Conservation (phyloP, 2,888 invertebrate species). For the Tenthredo amoena region DNA sequence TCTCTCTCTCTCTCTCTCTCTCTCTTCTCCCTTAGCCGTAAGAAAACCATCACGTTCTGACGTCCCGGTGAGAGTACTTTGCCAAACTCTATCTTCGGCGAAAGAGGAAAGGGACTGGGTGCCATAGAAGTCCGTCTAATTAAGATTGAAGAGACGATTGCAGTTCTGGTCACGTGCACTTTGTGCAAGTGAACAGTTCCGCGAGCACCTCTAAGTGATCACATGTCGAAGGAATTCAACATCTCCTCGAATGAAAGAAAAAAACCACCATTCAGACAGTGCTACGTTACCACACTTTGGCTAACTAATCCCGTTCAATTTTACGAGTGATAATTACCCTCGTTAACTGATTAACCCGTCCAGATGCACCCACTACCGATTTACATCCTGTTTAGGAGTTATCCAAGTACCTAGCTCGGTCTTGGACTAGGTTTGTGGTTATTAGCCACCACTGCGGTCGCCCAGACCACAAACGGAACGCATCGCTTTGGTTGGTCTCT, state of each 20-base stretch:
- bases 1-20: background rate
- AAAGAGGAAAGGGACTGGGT: background rate
- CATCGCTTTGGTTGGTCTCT: conserved; percentile 12
- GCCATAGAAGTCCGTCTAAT: conserved; percentile 27
- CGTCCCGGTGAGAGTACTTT: conserved; percentile 48
- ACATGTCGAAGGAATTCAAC: conserved; percentile 23
- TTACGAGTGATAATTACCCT: conserved; percentile 7
- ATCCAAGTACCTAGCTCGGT: conserved; percentile 12
- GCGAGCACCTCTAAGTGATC: conserved; percentile 17
- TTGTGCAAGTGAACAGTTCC: conserved; percentile 13
- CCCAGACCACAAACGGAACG: conserved; percentile 45
- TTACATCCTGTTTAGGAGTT: conserved; percentile 40
- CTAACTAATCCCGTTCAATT: background rate
- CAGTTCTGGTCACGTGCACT: conserved; percentile 46
- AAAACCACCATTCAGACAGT: background rate
- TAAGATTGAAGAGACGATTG: conserved; percentile 49
- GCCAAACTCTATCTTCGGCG: conserved; percentile 18
- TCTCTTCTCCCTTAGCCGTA: background rate
- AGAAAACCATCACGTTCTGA: conserved; percentile 48
- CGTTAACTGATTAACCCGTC: conserved; percentile 26
- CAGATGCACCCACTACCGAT: background rate
- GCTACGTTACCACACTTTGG: background rate
- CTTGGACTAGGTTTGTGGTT: conserved; percentile 47
- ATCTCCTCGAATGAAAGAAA: background rate
- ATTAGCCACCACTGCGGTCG: conserved; percentile 34